Percentiles rank a stretch among this genome's conserved stretches.
These are phyloP conservation scores for Cichladusa arquata DNA, from an alignment of 2,113 vertebrate genomes.

Conservation along the genomic window DNA sequence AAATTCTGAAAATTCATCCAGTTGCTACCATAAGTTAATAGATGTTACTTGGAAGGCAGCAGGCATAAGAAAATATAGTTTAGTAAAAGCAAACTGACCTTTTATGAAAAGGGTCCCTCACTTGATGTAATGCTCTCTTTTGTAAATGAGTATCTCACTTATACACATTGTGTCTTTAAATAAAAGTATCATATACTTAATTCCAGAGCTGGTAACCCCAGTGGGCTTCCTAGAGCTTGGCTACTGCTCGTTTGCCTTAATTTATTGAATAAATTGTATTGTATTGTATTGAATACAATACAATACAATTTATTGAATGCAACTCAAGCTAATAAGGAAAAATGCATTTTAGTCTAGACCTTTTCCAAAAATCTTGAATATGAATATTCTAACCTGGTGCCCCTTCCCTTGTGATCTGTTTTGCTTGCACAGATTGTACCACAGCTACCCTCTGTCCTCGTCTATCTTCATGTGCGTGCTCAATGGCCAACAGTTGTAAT, in stretches of 20 bases:
- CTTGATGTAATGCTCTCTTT: background rate
- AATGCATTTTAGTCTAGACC: background rate
- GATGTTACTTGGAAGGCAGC: background rate
- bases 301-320: background rate
- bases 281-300: too few relatives aligned
- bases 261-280: background rate
- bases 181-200: background rate
- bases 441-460: background rate
- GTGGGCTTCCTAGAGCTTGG: background rate
- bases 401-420: background rate
- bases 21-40: background rate
- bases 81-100: background rate
- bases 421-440: background rate
- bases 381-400: background rate
- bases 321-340: background rate
- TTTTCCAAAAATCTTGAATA: background rate
- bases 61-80: background rate
- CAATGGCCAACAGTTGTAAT: background rate
- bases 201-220: background rate
- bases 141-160: background rate
- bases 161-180: background rate
- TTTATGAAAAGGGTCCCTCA: background rate
- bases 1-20: background rate
- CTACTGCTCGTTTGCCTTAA: background rate
- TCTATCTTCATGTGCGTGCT: fast-evolving